These are phyloP conservation scores for Sylvilagus floridanus DNA, from an alignment of 2,797 vertebrate species.

Conservation along the genomic window DNA sequence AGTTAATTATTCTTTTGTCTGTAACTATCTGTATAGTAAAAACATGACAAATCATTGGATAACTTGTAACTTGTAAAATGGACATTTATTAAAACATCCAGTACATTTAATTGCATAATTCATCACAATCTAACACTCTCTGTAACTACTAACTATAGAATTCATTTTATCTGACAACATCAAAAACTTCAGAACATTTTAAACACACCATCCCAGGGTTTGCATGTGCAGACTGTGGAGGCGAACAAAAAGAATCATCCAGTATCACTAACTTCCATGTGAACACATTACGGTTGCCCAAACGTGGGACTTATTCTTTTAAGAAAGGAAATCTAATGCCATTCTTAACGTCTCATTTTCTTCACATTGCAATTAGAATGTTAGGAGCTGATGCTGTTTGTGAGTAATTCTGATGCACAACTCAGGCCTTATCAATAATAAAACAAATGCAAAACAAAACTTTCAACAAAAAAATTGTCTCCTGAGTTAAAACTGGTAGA, in stretches of 20 bases:
- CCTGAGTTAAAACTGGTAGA: neutral
- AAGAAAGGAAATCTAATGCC: conserved; percentile 14
- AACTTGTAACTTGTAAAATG: conserved; percentile 84
- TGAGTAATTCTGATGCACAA: neutral
- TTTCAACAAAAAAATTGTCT: neutral
- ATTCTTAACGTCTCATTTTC: neutral
- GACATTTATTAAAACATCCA: conserved; percentile 78
- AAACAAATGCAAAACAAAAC: neutral
- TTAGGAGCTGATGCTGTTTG: neutral
- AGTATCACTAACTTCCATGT: neutral
- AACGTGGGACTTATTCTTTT: conserved; percentile 27
- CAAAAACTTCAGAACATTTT: conserved; percentile 64
- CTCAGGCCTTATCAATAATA: neutral
- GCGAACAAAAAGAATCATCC: conserved; percentile 9
- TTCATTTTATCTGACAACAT: conserved; percentile 74
- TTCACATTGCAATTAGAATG: conserved; percentile 50
- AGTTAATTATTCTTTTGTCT: conserved; percentile 86
- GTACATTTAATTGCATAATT: conserved; percentile 85
- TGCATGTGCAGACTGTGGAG: conserved; percentile 55
- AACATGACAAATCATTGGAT: conserved; percentile 79
- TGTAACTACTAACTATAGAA: conserved; percentile 63
- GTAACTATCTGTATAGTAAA: conserved; percentile 77
- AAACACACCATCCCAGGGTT: neutral
- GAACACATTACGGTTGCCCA: neutral
- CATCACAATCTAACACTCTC: conserved; percentile 79